Percentiles rank a stretch among this genome's conserved stretches.
These are phyloP conservation scores for Dinocampus coccinellae DNA, from an alignment of 2,888 invertebrate genomes.

Conservation along the genomic window DNA sequence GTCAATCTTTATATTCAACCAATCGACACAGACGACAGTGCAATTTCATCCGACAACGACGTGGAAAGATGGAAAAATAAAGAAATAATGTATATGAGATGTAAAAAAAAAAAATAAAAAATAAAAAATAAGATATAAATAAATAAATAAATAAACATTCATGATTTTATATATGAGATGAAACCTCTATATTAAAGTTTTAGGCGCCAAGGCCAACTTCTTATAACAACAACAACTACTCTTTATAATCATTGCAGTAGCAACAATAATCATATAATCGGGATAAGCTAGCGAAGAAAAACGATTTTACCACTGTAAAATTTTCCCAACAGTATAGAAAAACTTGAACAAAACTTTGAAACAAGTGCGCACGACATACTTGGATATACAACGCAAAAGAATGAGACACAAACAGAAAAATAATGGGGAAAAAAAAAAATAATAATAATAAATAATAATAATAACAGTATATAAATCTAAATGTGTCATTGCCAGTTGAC, in stretches of 20 bases:
- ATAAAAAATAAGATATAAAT: not conserved
- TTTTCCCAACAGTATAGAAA: conserved; percentile 23
- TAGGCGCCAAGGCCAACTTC: conserved; percentile 22
- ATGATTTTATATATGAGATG: conserved; percentile 33
- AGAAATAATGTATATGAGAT: conserved; percentile 5
- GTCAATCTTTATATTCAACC: not conserved
- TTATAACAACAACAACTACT: conserved; percentile 38
- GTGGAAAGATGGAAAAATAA: not conserved
- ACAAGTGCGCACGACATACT: conserved; percentile 19
- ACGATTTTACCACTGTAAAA: conserved; percentile 38
- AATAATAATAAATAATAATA: conserved; percentile 10
- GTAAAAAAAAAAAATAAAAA: not conserved
- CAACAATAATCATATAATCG: conserved; percentile 49
- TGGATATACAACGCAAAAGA: conserved; percentile 19
- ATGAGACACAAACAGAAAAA: too few relatives aligned
- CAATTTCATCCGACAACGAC: not conserved
- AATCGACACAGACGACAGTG: not conserved
- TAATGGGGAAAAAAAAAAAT: not conserved
- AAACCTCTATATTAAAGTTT: conserved; percentile 37
- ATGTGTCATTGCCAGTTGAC: not conserved
- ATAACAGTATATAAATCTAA: not conserved
- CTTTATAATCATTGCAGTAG: conserved; percentile 42
- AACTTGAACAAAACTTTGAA: conserved; percentile 41
- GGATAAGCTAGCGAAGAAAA: conserved; percentile 48
- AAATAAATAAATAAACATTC: conserved; percentile 31